Conservation (phyloP, 2,113 vertebrate species). For the Leuciscus idus region DNA sequence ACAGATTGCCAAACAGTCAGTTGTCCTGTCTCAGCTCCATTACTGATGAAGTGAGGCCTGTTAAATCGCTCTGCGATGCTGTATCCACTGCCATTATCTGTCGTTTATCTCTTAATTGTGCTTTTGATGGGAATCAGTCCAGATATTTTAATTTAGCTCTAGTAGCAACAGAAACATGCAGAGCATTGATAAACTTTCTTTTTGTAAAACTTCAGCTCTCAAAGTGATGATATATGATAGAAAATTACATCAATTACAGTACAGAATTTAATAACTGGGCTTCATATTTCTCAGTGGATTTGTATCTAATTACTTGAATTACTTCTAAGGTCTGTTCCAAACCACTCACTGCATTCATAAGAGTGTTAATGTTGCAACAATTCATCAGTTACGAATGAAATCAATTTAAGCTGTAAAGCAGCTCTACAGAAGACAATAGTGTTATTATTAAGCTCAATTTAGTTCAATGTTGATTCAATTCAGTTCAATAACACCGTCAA, state of each 20-base stretch:
- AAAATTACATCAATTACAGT: neutral
- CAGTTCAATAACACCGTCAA: neutral
- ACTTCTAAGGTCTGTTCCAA: neutral
- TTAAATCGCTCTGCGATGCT: constrained; percentile 68
- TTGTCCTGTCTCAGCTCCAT: constrained; percentile 61
- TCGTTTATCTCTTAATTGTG: constrained; percentile 74
- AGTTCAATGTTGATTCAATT: neutral
- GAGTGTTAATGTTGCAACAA: neutral
- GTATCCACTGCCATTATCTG: constrained; percentile 68
- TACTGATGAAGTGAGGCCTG: constrained; percentile 48
- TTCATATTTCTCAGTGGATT: neutral
- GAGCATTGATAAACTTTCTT: constrained; percentile 58
- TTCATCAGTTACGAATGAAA: neutral
- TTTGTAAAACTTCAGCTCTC: constrained; percentile 3
- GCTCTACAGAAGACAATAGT: neutral
- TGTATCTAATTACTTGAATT: neutral
- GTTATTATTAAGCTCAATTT: neutral
- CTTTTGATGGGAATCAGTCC: constrained; percentile 70
- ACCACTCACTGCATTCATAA: neutral
- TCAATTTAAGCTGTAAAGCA: neutral
- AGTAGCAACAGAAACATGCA: constrained; percentile 55
- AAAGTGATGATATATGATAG: neutral
- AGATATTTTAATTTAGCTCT: constrained; percentile 69
- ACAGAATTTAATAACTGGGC: neutral
- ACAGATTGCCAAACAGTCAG: constrained; percentile 49